phyloP scores from a whole-genome alignment of 2,113 vertebrate genomes.

The Coregonus clupeaformis region DNA sequence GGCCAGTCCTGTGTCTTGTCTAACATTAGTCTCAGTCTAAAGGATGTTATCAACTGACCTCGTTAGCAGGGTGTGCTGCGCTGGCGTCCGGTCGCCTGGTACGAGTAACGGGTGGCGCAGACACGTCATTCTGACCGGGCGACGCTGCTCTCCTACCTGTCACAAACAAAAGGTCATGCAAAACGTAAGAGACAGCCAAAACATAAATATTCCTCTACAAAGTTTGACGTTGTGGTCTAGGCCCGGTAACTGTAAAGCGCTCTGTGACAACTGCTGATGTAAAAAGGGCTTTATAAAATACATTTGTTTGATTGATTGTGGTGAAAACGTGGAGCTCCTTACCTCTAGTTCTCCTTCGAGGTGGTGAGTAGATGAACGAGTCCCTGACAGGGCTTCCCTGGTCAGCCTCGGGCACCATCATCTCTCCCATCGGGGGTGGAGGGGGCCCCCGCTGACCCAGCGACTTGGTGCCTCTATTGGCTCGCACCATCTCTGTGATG shows the following conservation, averaged over 20 bases:
- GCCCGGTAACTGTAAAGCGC: no score
- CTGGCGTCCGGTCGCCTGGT: constrained; percentile 40
- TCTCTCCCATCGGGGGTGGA: background rate
- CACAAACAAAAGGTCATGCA: background rate
- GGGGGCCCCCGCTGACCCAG: constrained; percentile 25
- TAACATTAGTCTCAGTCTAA: background rate
- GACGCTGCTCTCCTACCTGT: constrained; percentile 54
- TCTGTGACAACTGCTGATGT: no score
- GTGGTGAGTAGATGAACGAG: constrained; percentile 77
- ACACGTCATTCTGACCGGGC: constrained; percentile 24
- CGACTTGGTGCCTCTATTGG: constrained; percentile 38
- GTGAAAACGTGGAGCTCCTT: constrained; percentile 6
- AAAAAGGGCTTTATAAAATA: no score
- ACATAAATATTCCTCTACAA: background rate
- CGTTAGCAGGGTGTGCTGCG: background rate
- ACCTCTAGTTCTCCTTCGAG: constrained; percentile 82
- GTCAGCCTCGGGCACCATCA: constrained; percentile 41
- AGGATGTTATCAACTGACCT: constrained; percentile 32
- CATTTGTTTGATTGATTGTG: background rate
- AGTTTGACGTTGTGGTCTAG: background rate
- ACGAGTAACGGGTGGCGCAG: constrained; percentile 42
- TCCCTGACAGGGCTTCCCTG: constrained; percentile 51
- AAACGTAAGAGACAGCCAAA: background rate
- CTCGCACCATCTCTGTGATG: constrained; percentile 48
- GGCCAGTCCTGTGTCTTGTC: background rate